Conservation (phyloP, 2,888 invertebrate species). For the Oeneis ivallda region DNA sequence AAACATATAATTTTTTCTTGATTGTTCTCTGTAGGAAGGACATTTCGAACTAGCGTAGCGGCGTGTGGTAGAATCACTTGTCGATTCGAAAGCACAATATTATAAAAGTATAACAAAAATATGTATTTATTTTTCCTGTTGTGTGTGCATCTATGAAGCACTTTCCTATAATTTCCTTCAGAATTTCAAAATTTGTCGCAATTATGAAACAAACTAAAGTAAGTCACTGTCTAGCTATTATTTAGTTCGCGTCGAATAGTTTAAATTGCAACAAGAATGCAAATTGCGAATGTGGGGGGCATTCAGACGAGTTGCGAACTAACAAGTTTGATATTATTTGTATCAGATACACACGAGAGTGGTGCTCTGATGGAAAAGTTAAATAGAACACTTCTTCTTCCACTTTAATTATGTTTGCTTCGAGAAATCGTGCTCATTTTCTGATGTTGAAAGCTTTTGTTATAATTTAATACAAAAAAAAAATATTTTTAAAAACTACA, state of each 20-base stretch:
- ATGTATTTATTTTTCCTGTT: background rate
- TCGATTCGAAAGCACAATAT: no score
- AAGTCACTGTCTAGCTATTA: background rate
- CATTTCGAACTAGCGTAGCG: no score
- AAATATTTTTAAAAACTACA: no score
- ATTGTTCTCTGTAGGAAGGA: no score
- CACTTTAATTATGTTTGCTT: constrained; percentile 6
- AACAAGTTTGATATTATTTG: constrained; percentile 14
- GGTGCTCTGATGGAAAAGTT: constrained; percentile 12
- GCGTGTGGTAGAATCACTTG: no score
- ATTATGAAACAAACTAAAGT: background rate
- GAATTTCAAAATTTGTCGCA: background rate
- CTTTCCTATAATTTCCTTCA: background rate
- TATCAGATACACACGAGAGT: constrained; percentile 2
- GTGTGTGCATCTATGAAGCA: background rate
- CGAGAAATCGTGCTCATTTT: constrained; percentile 2
- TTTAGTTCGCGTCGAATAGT: background rate
- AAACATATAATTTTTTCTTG: no score
- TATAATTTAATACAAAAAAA: no score
- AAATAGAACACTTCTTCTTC: constrained; percentile 2
- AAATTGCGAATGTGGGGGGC: constrained; percentile 2
- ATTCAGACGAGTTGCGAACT: constrained; percentile 12
- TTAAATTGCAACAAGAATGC: constrained; percentile 1
- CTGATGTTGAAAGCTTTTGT: background rate
- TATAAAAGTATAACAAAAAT: no score